Evolutionary conservation across 2,888 invertebrate species (phyloP).

Genomic region (Muschampia staudingeri): DNA sequence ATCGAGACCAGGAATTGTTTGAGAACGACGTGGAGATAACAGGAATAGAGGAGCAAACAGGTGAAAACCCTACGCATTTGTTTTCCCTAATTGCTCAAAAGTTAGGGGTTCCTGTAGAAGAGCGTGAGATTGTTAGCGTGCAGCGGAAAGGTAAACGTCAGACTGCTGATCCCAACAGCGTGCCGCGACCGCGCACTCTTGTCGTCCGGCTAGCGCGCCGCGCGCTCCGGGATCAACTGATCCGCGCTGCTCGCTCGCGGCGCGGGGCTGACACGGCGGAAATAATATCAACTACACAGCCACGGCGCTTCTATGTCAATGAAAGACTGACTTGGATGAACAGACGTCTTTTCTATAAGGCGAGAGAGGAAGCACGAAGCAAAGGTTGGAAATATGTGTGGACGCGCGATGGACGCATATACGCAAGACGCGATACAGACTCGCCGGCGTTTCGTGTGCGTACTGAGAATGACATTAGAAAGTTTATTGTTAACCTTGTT

Average conservation of each 20-base stretch:
- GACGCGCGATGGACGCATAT: background rate
- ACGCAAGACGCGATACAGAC: background rate
- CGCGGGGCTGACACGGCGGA: background rate
- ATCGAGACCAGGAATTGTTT: too few species aligned
- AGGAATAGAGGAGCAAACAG: background rate
- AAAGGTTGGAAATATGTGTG: constrained; percentile 8
- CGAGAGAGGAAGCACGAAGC: background rate
- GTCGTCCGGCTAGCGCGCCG: background rate
- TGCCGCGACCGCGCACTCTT: background rate
- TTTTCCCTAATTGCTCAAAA: background rate
- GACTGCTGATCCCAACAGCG: background rate
- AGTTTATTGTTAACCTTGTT: background rate
- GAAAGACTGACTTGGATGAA: background rate
- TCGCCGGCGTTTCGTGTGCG: background rate
- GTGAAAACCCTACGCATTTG: background rate
- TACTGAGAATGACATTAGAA: background rate
- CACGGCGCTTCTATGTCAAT: background rate
- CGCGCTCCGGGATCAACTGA: background rate
- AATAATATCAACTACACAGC: background rate
- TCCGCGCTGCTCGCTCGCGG: background rate
- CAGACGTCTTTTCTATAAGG: background rate
- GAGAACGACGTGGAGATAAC: background rate
- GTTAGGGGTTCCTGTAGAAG: background rate
- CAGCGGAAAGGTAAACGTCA: background rate
- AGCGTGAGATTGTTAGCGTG: background rate